Percentiles rank a stretch among this genome's conserved stretches.
Conservation (phyloP, 2,888 invertebrate species). For the Rotaria magnacalcarata region DNA sequence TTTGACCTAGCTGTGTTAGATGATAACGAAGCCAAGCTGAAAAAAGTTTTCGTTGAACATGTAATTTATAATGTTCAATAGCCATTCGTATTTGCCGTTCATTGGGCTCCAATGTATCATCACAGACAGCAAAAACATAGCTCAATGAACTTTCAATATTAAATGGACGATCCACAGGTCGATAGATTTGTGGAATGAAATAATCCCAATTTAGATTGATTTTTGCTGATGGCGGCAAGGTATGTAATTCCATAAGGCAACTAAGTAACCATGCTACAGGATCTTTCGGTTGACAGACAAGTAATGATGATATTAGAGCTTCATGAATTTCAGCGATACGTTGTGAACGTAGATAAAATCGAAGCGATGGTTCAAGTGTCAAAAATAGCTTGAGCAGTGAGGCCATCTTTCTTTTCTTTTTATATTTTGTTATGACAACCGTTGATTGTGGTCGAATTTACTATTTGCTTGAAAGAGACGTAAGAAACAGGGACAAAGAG, state of each 20-base stretch:
- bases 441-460: not conserved
- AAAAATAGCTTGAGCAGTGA: not conserved
- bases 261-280: not conserved
- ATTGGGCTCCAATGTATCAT: conserved; percentile 40
- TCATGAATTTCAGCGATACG: conserved; percentile 3
- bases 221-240: not conserved
- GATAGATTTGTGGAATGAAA: conserved; percentile 40
- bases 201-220: conserved; percentile 33
- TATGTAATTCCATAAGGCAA: not conserved
- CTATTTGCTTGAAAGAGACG: not conserved
- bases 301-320: not conserved
- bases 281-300: not conserved
- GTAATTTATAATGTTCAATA: not conserved
- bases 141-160: conserved; percentile 43
- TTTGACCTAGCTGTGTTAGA: not conserved
- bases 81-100: not conserved
- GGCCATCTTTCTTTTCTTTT: conserved; percentile 1
- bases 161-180: conserved; percentile 37
- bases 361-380: conserved; percentile 17
- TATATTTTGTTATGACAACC: not conserved
- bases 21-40: not conserved
- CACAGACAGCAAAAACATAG: conserved; percentile 43
- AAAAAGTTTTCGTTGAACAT: not conserved
- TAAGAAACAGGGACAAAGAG: not conserved
- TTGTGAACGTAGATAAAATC: not conserved